Evolutionary conservation across 2,888 invertebrate genomes (phyloP).

Genomic region (Heliconius sara): DNA sequence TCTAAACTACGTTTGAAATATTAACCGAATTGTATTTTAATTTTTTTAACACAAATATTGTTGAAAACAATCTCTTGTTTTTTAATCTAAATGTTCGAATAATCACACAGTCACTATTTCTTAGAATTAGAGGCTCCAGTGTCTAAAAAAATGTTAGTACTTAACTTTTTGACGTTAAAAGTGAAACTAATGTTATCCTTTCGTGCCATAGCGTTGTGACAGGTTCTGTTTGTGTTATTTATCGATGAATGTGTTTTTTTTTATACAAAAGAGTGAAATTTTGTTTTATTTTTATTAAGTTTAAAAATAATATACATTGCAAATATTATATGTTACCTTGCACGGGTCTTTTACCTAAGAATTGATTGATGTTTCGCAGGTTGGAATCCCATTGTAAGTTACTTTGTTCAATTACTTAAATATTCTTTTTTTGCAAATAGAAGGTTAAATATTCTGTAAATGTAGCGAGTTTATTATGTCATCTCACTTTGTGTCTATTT

Average conservation of each 20-base stretch:
- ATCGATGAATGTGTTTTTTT: neutral
- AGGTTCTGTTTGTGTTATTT: constrained; percentile 2
- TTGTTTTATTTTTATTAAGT: constrained; percentile 1
- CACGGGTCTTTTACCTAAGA: neutral
- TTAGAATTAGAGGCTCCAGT: neutral
- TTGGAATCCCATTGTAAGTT: constrained; percentile 6
- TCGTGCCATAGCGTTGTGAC: constrained; percentile 26
- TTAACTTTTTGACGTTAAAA: constrained; percentile 21
- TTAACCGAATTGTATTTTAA: constrained; percentile 1
- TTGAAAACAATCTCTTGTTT: neutral
- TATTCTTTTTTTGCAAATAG: neutral
- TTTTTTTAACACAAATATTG: neutral
- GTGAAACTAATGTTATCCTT: constrained; percentile 10
- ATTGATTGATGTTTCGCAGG: neutral
- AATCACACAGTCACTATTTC: neutral
- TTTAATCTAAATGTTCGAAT: neutral
- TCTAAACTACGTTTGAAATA: neutral
- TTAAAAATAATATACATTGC: neutral
- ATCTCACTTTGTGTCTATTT: neutral
- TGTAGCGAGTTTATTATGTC: neutral
- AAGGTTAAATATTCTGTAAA: neutral
- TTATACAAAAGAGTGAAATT: neutral
- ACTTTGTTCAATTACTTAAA: neutral
- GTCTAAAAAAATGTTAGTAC: constrained; percentile 18
- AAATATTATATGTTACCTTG: neutral